Conservation (phyloP, 2,797 vertebrate genomes). For the Sardinella longiceps region DNA sequence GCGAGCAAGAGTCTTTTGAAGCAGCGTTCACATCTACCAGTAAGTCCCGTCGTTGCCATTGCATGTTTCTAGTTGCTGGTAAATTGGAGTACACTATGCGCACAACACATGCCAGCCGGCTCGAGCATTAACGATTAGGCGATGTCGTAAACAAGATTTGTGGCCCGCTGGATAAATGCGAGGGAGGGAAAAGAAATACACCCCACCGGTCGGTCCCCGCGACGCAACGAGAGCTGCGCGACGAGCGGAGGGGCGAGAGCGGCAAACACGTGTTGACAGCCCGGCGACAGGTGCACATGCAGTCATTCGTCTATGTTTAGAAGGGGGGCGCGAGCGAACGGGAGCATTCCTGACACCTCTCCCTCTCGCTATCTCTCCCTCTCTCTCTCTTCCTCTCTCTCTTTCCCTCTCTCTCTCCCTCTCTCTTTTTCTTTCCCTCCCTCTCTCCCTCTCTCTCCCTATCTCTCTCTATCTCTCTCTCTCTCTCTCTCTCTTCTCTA, state of each 20-base stretch:
- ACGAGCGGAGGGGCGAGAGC: not conserved
- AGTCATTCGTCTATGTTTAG: conserved; percentile 70
- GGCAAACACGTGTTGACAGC: conserved; percentile 48
- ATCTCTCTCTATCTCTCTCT: conserved; percentile 17
- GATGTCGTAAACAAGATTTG: conserved; percentile 19
- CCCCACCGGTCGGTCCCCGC: not conserved
- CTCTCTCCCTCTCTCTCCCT: conserved; percentile 35
- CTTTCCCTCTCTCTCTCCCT: not conserved
- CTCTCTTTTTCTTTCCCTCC: not conserved
- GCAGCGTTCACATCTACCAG: not conserved
- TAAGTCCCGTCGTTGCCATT: not conserved
- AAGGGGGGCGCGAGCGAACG: conserved; percentile 24
- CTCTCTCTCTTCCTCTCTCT: not conserved
- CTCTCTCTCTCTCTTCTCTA: no score
- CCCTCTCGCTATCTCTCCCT: conserved; percentile 30
- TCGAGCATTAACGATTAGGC: conserved; percentile 13
- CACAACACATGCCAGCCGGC: not conserved
- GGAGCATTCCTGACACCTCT: conserved; percentile 58
- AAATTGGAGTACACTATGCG: conserved; percentile 22
- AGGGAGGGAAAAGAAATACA: not conserved
- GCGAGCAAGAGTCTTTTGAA: not conserved
- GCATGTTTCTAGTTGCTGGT: conserved; percentile 35
- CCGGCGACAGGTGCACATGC: conserved; percentile 68
- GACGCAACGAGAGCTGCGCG: not conserved
- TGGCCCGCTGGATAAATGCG: not conserved